A percentile compares a stretch with the other conserved stretches of the same genome.
Conservation (phyloP, 2,888 invertebrate genomes). For the Leptinotarsa tumamoca region DNA sequence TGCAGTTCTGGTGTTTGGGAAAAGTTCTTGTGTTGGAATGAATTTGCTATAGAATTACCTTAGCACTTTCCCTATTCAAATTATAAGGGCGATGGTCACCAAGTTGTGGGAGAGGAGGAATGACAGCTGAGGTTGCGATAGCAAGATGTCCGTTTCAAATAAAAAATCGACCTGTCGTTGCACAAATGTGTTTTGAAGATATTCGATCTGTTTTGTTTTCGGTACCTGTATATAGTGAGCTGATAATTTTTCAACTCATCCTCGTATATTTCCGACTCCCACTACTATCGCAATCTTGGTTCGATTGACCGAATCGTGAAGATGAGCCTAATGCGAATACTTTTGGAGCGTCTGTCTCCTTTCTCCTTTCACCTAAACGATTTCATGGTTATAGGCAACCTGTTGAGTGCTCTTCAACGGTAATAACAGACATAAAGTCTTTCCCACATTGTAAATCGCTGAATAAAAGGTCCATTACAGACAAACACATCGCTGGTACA, state of each 20-base stretch:
- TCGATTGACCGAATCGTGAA: constrained; percentile 1
- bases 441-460: constrained; percentile 9
- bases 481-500: constrained; percentile 10
- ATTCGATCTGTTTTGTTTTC: too few species aligned
- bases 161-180: too few species aligned
- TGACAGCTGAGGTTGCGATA: too few species aligned
- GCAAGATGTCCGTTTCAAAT: too few species aligned
- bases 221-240: background rate
- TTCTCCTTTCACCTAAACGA: constrained; percentile 13
- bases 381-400: constrained; percentile 22
- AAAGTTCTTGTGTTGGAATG: too few species aligned
- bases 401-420: constrained; percentile 15
- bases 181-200: too few species aligned
- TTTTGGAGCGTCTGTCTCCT: background rate
- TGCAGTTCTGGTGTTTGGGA: too few species aligned
- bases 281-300: constrained; percentile 3
- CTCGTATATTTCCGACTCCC: background rate
- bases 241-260: background rate
- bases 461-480: constrained; percentile 14
- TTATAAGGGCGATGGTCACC: too few species aligned
- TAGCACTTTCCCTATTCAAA: too few species aligned
- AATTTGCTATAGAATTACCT: too few species aligned
- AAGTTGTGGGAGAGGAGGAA: too few species aligned
- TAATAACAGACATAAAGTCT: constrained; percentile 19
- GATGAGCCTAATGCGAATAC: constrained; percentile 11